Evolutionary conservation across 2,113 vertebrate species (phyloP).

Genomic region (Sebastes fasciatus): DNA sequence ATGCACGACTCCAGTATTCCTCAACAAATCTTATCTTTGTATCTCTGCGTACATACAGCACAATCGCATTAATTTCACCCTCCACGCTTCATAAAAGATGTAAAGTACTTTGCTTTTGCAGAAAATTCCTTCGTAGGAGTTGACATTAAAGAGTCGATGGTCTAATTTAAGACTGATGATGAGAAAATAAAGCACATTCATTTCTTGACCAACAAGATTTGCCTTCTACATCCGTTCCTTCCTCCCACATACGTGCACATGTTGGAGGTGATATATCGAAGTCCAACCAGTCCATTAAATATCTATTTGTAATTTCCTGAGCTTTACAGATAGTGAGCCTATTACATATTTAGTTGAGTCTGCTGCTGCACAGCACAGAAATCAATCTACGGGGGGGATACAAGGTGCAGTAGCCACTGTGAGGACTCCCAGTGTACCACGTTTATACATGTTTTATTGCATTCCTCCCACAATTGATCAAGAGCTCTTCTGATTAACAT

Average conservation of each 20-base stretch:
- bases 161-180: constrained; percentile 56
- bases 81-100: constrained; percentile 22
- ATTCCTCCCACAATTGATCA: constrained; percentile 44
- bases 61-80: constrained; percentile 19
- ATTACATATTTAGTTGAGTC: constrained; percentile 71
- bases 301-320: constrained; percentile 75
- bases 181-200: constrained; percentile 42
- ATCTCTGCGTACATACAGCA: constrained; percentile 9
- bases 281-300: constrained; percentile 74
- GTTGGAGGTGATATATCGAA: constrained; percentile 61
- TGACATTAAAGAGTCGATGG: constrained; percentile 18
- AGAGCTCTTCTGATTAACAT: constrained; percentile 48
- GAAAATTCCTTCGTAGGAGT: constrained; percentile 21
- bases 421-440: constrained; percentile 19
- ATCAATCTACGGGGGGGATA: constrained; percentile 40
- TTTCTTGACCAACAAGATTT: constrained; percentile 53
- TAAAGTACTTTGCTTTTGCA: constrained; percentile 21
- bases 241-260: constrained; percentile 50
- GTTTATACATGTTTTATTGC: constrained; percentile 56
- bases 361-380: constrained; percentile 39
- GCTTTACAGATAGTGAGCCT: constrained; percentile 57
- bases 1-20: neutral
- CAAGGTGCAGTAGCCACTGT: constrained; percentile 32
- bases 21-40: constrained; percentile 41
- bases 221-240: constrained; percentile 29